Base-by-base conservation (phyloP, 1,140 invertebrate species). In the Diabrotica virgifera region DNA sequence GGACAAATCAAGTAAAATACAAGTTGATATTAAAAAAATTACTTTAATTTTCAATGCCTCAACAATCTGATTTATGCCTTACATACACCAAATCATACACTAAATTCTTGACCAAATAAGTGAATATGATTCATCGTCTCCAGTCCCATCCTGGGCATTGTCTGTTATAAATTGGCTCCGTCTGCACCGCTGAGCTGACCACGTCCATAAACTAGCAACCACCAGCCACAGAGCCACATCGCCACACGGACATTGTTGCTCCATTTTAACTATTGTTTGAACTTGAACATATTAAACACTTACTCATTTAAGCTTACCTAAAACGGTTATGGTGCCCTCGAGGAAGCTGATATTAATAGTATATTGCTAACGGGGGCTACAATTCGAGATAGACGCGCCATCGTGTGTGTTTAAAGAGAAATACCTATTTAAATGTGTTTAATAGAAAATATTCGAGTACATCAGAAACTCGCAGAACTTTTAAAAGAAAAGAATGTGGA, bases 171-270 rank as follows among this genome's bases (percentile, higher is more conserved):
- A 60, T 60, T 60, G 50, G 14, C 40, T 40, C n/a, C 14, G 59
- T 60, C 59, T 60, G 24, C 59, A 36, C 59, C 59, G 52, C 59
- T 13, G 24, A 52, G 36, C 50, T 60, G 11, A 60, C 59, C 59
- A 35, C 59, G 40, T 12, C 59, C 50, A 60, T 60, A 60, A 60
- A 60, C 59, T 50, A 60, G 59, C 24, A 50, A 50, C 9, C 14
- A 51, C 59, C 24, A 51, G 46, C 59, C 59, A 52, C 46, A 60
- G 2, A 46, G 8, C 59, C 59, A 52, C 46, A 60, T 10, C 4
- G 8, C 40, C 40, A 46, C 40, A 46, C 40, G n/a, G n/a, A 46
- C 40, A n/a, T 46, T 46, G 40, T 46, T 46, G 40, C 40, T 46
- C n/a, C 40, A 10, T 24, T 24, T 24, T 24, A 24, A 24, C 24